phyloP scores from a whole-genome alignment of 2,797 vertebrate genomes.

The Myotis pilosus region DNA sequence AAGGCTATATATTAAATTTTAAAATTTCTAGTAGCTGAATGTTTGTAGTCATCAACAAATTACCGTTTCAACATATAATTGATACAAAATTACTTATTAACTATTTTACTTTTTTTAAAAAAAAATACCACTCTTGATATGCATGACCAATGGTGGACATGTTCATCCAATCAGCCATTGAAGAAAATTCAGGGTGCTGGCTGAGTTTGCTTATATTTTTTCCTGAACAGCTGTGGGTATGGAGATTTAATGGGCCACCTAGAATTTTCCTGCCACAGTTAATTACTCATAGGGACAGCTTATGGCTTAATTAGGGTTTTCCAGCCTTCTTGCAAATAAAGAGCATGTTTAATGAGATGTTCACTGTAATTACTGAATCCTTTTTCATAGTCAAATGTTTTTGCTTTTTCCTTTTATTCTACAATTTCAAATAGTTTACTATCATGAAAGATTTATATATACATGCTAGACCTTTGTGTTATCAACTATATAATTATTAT shows the following conservation, averaged over 20 bases:
- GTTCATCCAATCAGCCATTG: neutral
- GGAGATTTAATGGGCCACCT: slow-evolving; percentile 57
- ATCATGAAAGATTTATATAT: neutral
- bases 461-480: neutral
- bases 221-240: slow-evolving; percentile 31
- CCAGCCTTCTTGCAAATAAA: slow-evolving; percentile 47
- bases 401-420: slow-evolving; percentile 28
- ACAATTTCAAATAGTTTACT: slow-evolving; percentile 58
- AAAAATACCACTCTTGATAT: neutral
- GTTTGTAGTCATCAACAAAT: neutral
- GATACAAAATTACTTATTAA: slow-evolving; percentile 16
- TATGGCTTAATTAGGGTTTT: slow-evolving; percentile 68
- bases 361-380: slow-evolving; percentile 57
- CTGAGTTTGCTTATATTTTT: slow-evolving; percentile 28
- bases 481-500: slow-evolving; percentile 9
- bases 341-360: slow-evolving; percentile 57
- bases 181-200: slow-evolving; percentile 13
- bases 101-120: neutral
- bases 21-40: slow-evolving; percentile 7
- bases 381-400: slow-evolving; percentile 45
- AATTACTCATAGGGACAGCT: slow-evolving; percentile 62
- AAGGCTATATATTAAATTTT: neutral
- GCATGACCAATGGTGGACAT: neutral
- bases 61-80: neutral
- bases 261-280: slow-evolving; percentile 66